Base-by-base conservation (phyloP, 23 tunicate genomes). In the Ciona savignyi region DNA sequence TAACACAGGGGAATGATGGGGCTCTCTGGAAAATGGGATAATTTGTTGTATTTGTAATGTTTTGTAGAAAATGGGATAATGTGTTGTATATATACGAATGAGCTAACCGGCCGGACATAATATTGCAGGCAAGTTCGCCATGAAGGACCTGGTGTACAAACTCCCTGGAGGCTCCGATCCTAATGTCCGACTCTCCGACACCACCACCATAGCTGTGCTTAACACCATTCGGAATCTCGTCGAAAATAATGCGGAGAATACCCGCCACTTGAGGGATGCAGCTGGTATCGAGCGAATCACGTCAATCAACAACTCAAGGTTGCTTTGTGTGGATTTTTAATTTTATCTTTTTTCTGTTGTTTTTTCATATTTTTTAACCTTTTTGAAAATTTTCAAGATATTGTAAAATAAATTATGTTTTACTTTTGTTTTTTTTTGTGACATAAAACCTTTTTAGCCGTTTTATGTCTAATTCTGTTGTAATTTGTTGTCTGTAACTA, bases 41-140 rank as follows among this genome's bases (percentile, higher is more conserved):
- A n/a, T n/a, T n/a, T n/a, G n/a, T n/a, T n/a, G n/a, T n/a, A n/a
- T n/a, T n/a, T n/a, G n/a, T n/a, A n/a, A n/a, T n/a, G n/a, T n/a
- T n/a, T n/a, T n/a, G n/a, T n/a, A n/a, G n/a, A n/a, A n/a, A n/a
- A n/a, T n/a, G n/a, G n/a, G n/a, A n/a, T n/a, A n/a, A n/a, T n/a
- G n/a, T n/a, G n/a, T n/a, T n/a, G n/a, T n/a, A n/a, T n/a, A n/a
- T n/a, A n/a, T n/a, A n/a, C n/a, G n/a, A n/a, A n/a, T n/a, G n/a
- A n/a, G n/a, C n/a, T n/a, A n/a, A n/a, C n/a, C 19, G 19, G 3
- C 84, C 79, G 97, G 97, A n/a, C n/a, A n/a, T n/a, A n/a, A n/a
- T n/a, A n/a, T n/a, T n/a, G 2, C 85, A 84, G 97, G 97, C 34
- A 91, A 91, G 60, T 91, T 79, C 67, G 97, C 97, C 60, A 84